Base-by-base conservation (phyloP, 2,797 vertebrate genomes). In the Pseudopleuronectes americanus region DNA sequence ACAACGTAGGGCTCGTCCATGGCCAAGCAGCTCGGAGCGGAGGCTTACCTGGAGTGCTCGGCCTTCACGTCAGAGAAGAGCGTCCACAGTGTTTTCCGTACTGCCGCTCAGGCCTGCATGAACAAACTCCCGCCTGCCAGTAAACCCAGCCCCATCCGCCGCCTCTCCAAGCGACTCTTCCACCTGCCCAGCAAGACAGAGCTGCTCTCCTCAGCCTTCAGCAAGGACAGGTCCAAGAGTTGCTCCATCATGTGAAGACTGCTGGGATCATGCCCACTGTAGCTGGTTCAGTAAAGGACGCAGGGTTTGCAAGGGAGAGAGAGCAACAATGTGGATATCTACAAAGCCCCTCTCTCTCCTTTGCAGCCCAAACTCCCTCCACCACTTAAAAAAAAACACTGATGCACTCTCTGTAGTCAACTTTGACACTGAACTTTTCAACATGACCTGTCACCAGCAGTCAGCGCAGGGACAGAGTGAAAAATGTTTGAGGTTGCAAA, bases 31-130 rank as follows among this genome's bases (percentile, higher is more conserved):
- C 71, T 97, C 33, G 97, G 97, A 51, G 96, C 97, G 0, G 96
- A 97, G 85, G 88, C 93, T 0, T 99, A 98, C 90, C 90, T 98
- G 89, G 97, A 99, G 87, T 97, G 97, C 71, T 99, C 97, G 0
- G 97, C 97, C 7, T 98, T 98, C 90, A 98, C 97, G 0, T 98
- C 97, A 0, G 97, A 99, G 84, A 98, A 97, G 79, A 98, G 97
- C 54, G 94, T 99, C 73, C 96, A 97, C 91, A 97, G 96, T 66
- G 94, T 97, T 80, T 98, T 98, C 87, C 95, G 97, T 71, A 95
- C 87, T 0, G 96, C 95, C 0, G 96, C 96, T 4, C 87, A 92
- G 64, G 92, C 96, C 81, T 98, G 96, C 88, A 91, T 96, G 77
- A 96, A 94, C 92, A 96, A 94, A 84, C 88, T 94, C 1, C 91